These are phyloP conservation scores for Hybos culiciformis DNA, from an alignment of 2,888 invertebrate genomes.

Conservation along the genomic window DNA sequence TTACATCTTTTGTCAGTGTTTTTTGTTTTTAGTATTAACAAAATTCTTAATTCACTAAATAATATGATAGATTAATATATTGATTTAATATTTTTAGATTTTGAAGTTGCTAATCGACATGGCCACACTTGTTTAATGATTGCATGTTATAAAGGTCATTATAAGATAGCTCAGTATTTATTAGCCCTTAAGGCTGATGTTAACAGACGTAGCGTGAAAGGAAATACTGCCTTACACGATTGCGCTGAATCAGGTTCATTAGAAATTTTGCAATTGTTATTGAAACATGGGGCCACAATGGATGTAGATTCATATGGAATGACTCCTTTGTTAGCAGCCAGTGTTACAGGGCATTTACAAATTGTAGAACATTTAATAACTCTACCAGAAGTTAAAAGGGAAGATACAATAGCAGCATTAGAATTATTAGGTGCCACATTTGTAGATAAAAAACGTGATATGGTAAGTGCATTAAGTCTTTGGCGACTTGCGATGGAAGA, in stretches of 20 bases:
- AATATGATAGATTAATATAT: no score
- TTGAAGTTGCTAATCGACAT: slow-evolving; percentile 90
- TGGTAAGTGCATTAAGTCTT: slow-evolving; percentile 73
- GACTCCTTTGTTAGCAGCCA: slow-evolving; percentile 88
- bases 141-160: slow-evolving; percentile 91
- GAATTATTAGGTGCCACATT: slow-evolving; percentile 88
- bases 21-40: no score
- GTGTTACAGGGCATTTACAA: slow-evolving; percentile 82
- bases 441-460: slow-evolving; percentile 92
- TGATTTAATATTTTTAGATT: slow-evolving; percentile 55
- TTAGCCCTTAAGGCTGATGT: slow-evolving; percentile 78
- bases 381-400: slow-evolving; percentile 55
- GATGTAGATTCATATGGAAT: slow-evolving; percentile 92
- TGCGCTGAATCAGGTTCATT: slow-evolving; percentile 93
- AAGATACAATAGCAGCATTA: slow-evolving; percentile 75
- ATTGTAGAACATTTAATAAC: slow-evolving; percentile 86
- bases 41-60: no score
- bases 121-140: slow-evolving; percentile 98
- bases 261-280: slow-evolving; percentile 77
- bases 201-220: slow-evolving; percentile 79
- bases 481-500: slow-evolving; percentile 90
- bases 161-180: slow-evolving; percentile 78
- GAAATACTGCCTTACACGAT: slow-evolving; percentile 93
- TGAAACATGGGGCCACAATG: slow-evolving; percentile 81
- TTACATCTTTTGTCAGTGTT: no score